These are phyloP conservation scores for Rhinoptilus africanus DNA, from an alignment of 2,113 vertebrate species.

Conservation along the genomic window DNA sequence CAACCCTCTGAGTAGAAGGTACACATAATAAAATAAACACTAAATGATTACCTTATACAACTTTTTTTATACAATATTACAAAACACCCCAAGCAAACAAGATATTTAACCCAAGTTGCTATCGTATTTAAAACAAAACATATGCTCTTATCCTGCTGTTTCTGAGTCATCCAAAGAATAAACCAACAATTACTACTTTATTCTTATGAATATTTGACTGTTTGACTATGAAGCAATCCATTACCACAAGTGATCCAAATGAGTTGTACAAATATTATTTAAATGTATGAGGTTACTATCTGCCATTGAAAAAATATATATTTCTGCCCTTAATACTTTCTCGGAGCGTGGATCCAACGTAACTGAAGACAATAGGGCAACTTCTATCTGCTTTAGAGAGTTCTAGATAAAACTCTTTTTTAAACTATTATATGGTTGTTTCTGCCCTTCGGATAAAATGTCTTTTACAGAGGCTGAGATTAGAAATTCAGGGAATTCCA, in stretches of 20 bases:
- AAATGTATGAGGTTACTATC: neutral
- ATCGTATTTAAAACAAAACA: conserved; percentile 20
- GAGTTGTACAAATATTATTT: conserved; percentile 4
- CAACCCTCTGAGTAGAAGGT: conserved; percentile 84
- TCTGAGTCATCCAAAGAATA: neutral
- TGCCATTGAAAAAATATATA: neutral
- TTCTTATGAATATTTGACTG: neutral
- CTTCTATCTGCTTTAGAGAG: neutral
- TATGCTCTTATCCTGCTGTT: neutral
- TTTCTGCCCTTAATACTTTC: neutral
- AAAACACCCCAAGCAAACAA: neutral
- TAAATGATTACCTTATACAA: conserved; percentile 78
- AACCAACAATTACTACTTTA: neutral
- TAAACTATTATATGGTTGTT: neutral
- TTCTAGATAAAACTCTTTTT: neutral
- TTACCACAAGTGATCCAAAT: conserved; percentile 1
- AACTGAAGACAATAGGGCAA: neutral
- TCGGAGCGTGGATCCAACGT: neutral
- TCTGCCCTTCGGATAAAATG: neutral
- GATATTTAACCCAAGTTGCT: neutral
- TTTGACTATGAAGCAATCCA: neutral
- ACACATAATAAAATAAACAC: conserved; percentile 82
- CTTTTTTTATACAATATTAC: conserved; percentile 53
- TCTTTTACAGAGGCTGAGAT: neutral
- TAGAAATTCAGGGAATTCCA: neutral